Evolutionary conservation across 2,113 vertebrate species (phyloP), one percentile per base, ranked within the genome.

Genomic region (Tor tambroides): DNA sequence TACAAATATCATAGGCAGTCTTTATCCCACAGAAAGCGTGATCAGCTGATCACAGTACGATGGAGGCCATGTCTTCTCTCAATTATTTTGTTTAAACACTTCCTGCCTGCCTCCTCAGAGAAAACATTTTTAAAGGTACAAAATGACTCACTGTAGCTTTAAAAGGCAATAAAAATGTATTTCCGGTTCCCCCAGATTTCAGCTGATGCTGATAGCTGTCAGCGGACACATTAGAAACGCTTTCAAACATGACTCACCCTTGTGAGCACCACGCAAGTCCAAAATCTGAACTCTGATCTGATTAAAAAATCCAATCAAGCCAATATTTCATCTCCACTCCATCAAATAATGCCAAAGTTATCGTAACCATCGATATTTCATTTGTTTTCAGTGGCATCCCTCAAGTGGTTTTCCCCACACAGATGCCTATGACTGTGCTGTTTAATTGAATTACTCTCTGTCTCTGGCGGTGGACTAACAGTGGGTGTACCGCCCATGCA

Each of bases 311-410:
- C 61, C 35, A 69, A 46, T 65, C 76, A 89, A 85, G 86, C 43
- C 81, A 38, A 82, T 46, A 84, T 83, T 89, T 86, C 76, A 78
- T 85, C 83, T 41, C 59, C 19, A 59, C 74, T 86, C 79, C 74
- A 80, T 80, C 81, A 83, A 87, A 83, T 67, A 88, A 69, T 32
- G 84, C 75, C 86, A 89, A 85, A 89, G 84, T 88, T 80, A 88
- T 89, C 83, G 82, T 88, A 86, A 78, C 86, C 80, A 80, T 86
- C 89, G 28, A 89, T 87, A 83, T 88, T 88, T 87, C 86, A 87
- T 88, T 89, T 84, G 87, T 88, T 86, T 87, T 67, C 83, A 32
- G 81, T 21, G 4, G 63, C 19, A 67, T 89, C 84, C 63, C 86
- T 83, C 84, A 10, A 59, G 83, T 74, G 26, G 23, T 83, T 83